phyloP scores from a whole-genome alignment of 2,797 vertebrate genomes.

The Pangasius sanitwongsei region DNA sequence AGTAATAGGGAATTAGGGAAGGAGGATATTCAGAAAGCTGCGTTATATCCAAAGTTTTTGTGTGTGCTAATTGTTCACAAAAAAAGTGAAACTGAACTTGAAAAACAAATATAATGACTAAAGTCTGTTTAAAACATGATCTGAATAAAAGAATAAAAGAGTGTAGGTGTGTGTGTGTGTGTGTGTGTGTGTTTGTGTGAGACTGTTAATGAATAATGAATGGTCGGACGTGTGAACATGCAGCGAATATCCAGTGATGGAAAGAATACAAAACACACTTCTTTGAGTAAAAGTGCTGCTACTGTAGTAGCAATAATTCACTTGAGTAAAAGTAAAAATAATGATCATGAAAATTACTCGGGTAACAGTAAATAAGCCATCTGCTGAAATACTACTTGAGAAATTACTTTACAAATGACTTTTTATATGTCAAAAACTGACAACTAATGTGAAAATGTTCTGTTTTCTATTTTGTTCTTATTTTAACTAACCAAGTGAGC shows the following conservation, averaged over 20 bases:
- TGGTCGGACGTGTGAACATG: background rate
- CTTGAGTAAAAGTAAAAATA: background rate
- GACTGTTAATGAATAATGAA: slow-evolving; percentile 8
- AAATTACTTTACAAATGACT: background rate
- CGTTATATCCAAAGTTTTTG: background rate
- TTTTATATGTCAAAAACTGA: background rate
- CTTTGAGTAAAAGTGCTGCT: background rate
- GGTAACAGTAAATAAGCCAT: background rate
- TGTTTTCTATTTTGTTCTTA: background rate
- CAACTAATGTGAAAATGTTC: background rate
- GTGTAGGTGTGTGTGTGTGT: background rate
- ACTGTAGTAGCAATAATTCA: background rate
- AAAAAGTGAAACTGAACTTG: background rate
- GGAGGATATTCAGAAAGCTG: background rate
- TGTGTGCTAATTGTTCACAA: background rate
- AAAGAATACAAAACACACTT: background rate
- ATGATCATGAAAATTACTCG: background rate
- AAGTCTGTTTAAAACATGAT: background rate
- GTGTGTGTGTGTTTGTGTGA: background rate
- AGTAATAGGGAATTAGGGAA: background rate
- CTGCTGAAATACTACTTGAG: background rate
- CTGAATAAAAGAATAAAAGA: slow-evolving; percentile 3
- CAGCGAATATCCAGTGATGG: background rate
- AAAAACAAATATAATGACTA: background rate
- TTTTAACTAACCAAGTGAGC: background rate